These are phyloP conservation scores for Scaptodrosophila latifasciaeformis DNA, from an alignment of 2,888 invertebrate species.

Conservation along the genomic window DNA sequence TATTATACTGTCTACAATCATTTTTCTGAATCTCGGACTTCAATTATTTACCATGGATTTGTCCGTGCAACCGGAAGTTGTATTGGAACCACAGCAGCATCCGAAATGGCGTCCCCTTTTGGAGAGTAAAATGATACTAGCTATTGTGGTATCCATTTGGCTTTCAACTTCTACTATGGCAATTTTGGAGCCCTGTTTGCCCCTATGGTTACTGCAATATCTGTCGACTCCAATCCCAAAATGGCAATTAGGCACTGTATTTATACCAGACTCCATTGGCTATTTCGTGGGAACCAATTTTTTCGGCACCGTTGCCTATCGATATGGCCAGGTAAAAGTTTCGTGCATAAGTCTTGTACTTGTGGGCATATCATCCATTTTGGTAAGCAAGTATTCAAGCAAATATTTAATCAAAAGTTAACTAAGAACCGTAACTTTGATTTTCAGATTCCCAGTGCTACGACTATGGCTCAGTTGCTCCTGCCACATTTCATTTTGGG, in stretches of 20 bases:
- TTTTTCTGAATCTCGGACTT: slow-evolving; percentile 76
- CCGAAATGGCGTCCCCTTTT: slow-evolving; percentile 78
- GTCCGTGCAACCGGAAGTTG: slow-evolving; percentile 68
- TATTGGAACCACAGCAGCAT: slow-evolving; percentile 46
- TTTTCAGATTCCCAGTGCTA: slow-evolving; percentile 80
- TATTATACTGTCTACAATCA: slow-evolving; percentile 80
- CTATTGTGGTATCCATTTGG: slow-evolving; percentile 82
- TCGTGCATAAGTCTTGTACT: slow-evolving; percentile 80
- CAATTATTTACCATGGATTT: slow-evolving; percentile 72
- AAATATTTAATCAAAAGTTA: too few relatives aligned
- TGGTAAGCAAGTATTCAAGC: slow-evolving; percentile 76
- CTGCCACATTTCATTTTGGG: slow-evolving; percentile 88
- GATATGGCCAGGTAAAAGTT: slow-evolving; percentile 80
- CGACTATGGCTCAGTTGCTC: slow-evolving; percentile 79
- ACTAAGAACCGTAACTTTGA: too few relatives aligned
- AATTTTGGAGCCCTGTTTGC: slow-evolving; percentile 87
- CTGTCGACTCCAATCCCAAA: slow-evolving; percentile 67
- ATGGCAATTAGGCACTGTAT: slow-evolving; percentile 88
- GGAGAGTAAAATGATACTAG: slow-evolving; percentile 79
- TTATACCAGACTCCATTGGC: slow-evolving; percentile 89
- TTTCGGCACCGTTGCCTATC: slow-evolving; percentile 81
- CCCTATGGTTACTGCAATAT: slow-evolving; percentile 83
- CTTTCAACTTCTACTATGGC: slow-evolving; percentile 89
- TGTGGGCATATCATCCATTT: slow-evolving; percentile 80
- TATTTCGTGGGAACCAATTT: slow-evolving; percentile 88